These are phyloP conservation scores for Passerina amoena DNA, from an alignment of 2,113 vertebrate genomes.

Conservation along the genomic window DNA sequence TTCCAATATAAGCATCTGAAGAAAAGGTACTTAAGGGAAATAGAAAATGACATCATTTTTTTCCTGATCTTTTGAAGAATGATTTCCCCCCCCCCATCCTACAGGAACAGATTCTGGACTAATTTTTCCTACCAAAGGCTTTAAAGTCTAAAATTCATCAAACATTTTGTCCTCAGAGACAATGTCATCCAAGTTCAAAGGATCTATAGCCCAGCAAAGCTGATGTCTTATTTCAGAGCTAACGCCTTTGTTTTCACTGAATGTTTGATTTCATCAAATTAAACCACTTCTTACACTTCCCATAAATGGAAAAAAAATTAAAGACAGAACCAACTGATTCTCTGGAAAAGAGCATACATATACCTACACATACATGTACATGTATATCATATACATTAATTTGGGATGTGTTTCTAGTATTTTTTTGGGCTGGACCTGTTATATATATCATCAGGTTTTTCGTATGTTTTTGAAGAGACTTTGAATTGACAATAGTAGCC, in stretches of 20 bases:
- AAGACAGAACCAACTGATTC: slow-evolving; percentile 40
- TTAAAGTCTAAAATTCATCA: slow-evolving; percentile 80
- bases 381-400: neutral
- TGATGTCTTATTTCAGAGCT: slow-evolving; percentile 74
- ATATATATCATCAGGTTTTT: neutral
- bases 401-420: neutral
- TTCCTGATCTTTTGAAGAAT: slow-evolving; percentile 73
- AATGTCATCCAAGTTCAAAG: slow-evolving; percentile 81
- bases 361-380: neutral
- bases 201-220: slow-evolving; percentile 70
- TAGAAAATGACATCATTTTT: slow-evolving; percentile 71
- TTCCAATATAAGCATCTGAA: slow-evolving; percentile 63
- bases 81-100: slow-evolving; percentile 47
- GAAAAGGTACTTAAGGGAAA: slow-evolving; percentile 75
- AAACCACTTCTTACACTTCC: slow-evolving; percentile 66
- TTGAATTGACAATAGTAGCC: slow-evolving; percentile 45
- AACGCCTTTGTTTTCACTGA: slow-evolving; percentile 64
- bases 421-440: neutral
- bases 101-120: slow-evolving; percentile 72
- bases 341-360: neutral
- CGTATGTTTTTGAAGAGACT: neutral
- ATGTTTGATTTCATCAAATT: slow-evolving; percentile 76
- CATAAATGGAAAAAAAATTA: slow-evolving; percentile 33
- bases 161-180: slow-evolving; percentile 79
- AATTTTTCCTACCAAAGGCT: slow-evolving; percentile 74